A percentile compares a stretch with the other conserved stretches of the same genome.
phyloP scores from a whole-genome alignment of 1,140 invertebrate genomes.

The Glomeris maerens region DNA sequence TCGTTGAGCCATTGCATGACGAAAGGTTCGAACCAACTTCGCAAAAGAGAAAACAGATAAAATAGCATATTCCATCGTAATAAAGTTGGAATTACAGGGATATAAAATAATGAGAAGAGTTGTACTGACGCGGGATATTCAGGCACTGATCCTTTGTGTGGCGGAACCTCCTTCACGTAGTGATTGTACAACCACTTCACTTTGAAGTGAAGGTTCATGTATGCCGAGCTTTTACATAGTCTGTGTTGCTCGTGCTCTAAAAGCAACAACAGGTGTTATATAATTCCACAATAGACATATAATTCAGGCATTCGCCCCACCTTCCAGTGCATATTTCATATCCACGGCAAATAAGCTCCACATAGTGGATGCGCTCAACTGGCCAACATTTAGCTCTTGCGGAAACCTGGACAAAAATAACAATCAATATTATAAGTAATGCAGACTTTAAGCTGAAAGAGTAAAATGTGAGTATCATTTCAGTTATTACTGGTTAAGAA shows the following conservation, averaged over 20 bases:
- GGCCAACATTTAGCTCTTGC: constrained; percentile 44
- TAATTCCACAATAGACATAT: not conserved
- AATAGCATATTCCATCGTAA: not conserved
- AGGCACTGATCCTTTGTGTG: constrained; percentile 82
- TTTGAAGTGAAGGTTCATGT: constrained; percentile 99
- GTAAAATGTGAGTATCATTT: not conserved
- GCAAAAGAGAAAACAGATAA: constrained; percentile 10
- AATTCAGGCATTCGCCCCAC: constrained; percentile 20
- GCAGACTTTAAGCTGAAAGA: not conserved
- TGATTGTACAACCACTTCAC: constrained; percentile 98
- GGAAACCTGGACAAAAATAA: constrained; percentile 34
- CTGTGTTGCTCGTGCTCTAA: constrained; percentile 87
- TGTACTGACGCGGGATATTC: constrained; percentile 78
- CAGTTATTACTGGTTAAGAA: constrained; percentile 71
- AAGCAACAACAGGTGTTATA: constrained; percentile 15
- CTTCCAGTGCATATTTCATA: constrained; percentile 91
- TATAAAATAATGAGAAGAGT: constrained; percentile 1
- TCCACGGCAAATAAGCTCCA: constrained; percentile 95
- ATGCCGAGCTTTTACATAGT: constrained; percentile 91
- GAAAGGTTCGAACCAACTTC: constrained; percentile 95
- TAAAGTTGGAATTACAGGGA: not conserved
- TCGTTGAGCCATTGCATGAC: constrained; percentile 99
- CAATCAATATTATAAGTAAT: constrained; percentile 2
- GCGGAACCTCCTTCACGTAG: constrained; percentile 95
- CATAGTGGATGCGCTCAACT: constrained; percentile 92